These are phyloP conservation scores for Bellardia bayeri DNA, from an alignment of 2,888 invertebrate species.

Conservation along the genomic window DNA sequence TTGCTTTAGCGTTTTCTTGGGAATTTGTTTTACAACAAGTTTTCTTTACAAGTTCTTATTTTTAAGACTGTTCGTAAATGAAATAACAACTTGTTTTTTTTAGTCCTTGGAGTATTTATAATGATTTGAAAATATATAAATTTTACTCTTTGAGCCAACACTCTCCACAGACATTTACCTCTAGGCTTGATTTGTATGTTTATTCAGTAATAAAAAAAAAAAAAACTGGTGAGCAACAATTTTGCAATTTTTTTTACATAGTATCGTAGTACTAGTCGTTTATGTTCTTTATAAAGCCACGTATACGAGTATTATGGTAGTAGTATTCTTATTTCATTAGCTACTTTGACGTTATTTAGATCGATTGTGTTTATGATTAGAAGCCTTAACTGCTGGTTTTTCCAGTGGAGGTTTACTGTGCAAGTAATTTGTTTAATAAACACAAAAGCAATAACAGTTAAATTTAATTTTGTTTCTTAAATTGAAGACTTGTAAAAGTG, in stretches of 20 bases:
- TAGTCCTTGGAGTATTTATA: too few relatives aligned
- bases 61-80: too few relatives aligned
- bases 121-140: neutral
- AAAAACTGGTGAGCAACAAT: too few relatives aligned
- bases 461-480: neutral
- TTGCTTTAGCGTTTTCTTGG: too few relatives aligned
- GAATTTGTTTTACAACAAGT: too few relatives aligned
- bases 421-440: neutral
- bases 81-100: too few relatives aligned
- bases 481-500: neutral
- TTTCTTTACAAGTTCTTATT: too few relatives aligned
- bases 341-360: slow-evolving; percentile 20
- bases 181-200: neutral
- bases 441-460: neutral
- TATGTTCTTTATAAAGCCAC: too few relatives aligned
- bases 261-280: too few relatives aligned
- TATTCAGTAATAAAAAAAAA: too few relatives aligned
- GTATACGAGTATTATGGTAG: neutral
- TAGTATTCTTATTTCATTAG: slow-evolving; percentile 12
- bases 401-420: neutral
- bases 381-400: neutral
- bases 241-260: too few relatives aligned
- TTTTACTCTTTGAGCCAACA: neutral
- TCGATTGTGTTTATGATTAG: slow-evolving; percentile 13
- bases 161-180: neutral